Evolutionary conservation across 2,797 vertebrate species (phyloP).

Genomic region (Thamnophis elegans): DNA sequence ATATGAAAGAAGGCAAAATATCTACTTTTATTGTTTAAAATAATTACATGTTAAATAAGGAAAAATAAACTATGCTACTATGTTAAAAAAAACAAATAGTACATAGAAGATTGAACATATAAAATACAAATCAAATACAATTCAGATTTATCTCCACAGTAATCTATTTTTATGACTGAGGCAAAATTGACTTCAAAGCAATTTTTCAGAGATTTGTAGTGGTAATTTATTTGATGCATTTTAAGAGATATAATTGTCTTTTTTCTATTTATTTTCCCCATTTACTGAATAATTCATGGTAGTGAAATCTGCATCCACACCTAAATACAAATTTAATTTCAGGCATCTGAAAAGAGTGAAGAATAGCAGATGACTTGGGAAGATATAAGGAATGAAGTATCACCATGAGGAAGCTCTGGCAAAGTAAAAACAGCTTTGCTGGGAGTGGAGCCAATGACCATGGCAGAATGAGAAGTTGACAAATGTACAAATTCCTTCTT

Average conservation of each 20-base stretch:
- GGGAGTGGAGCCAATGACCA: too few species aligned
- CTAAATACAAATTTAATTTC: not conserved
- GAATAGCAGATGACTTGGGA: not conserved
- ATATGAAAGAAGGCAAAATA: not conserved
- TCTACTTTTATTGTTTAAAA: not conserved
- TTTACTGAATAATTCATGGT: conserved; percentile 21
- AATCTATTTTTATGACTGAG: not conserved
- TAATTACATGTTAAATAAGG: not conserved
- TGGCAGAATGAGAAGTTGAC: too few species aligned
- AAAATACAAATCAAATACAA: conserved; percentile 32
- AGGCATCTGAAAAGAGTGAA: not conserved
- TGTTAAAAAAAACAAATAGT: not conserved
- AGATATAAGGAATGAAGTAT: not conserved
- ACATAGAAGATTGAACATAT: not conserved
- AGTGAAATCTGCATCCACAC: not conserved
- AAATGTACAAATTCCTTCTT: too few species aligned
- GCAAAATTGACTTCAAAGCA: conserved; percentile 3
- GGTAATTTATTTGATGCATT: conserved; percentile 15
- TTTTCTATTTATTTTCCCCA: conserved; percentile 14
- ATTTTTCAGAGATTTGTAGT: conserved; percentile 6
- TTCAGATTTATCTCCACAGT: conserved; percentile 10
- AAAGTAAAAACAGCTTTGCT: too few species aligned
- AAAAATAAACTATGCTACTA: not conserved
- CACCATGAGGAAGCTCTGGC: too few species aligned
- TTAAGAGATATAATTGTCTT: conserved; percentile 21